Evolutionary conservation across 2,797 vertebrate species (phyloP).

Genomic region (Natrix natrix): DNA sequence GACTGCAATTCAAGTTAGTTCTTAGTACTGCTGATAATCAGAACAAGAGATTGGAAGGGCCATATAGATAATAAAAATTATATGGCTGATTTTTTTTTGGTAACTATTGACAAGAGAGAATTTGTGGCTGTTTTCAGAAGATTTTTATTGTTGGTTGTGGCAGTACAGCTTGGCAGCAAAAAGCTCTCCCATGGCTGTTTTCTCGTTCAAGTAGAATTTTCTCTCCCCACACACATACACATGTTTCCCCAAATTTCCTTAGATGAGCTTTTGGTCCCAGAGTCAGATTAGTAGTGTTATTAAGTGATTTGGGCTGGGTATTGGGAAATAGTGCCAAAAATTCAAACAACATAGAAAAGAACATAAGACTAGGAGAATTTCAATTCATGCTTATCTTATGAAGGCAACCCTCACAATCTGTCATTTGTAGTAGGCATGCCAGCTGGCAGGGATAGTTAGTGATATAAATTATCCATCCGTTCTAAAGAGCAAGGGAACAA

Average conservation of each 20-base stretch:
- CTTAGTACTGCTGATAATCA: not conserved
- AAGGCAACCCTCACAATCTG: constrained; percentile 70
- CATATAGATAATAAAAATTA: not conserved
- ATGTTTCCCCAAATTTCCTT: not conserved
- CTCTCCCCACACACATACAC: too few species aligned
- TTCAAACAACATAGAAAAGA: not conserved
- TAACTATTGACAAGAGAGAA: not conserved
- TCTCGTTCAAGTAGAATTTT: not conserved
- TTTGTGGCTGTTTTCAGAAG: not conserved
- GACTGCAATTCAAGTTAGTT: not conserved
- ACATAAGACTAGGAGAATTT: not conserved
- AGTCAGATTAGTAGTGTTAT: not conserved
- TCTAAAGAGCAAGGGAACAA: constrained; percentile 64
- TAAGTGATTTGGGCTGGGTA: not conserved
- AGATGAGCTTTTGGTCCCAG: not conserved
- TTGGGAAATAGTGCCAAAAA: not conserved
- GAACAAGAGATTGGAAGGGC: not conserved
- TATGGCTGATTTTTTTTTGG: not conserved
- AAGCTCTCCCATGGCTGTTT: not conserved
- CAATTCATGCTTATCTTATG: constrained; percentile 56
- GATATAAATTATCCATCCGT: constrained; percentile 70
- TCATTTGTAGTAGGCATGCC: constrained; percentile 54
- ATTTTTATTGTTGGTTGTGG: not conserved
- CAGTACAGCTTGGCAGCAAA: not conserved
- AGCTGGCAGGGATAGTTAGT: constrained; percentile 61